These are phyloP conservation scores for Nyctibius grandis DNA, from an alignment of 2,797 vertebrate genomes.

Conservation along the genomic window DNA sequence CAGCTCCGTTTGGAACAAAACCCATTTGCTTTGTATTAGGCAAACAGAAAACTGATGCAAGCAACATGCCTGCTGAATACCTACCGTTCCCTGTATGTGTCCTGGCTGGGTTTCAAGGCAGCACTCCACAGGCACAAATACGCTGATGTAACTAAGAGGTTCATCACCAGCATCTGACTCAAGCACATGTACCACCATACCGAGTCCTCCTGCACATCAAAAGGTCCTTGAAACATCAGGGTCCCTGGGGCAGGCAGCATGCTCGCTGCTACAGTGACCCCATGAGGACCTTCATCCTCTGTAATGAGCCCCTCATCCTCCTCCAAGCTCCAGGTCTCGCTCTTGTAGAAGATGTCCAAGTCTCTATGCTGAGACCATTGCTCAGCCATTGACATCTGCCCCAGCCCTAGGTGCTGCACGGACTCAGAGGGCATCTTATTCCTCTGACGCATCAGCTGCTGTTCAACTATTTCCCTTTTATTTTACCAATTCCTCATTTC, in stretches of 20 bases:
- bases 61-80: not conserved
- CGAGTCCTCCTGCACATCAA: not conserved
- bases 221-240: not conserved
- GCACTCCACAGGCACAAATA: not conserved
- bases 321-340: not conserved
- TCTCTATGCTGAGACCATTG: not conserved
- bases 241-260: not conserved
- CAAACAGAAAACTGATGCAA: not conserved
- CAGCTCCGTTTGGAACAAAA: not conserved
- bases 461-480: not conserved
- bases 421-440: not conserved
- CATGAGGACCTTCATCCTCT: not conserved
- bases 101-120: not conserved
- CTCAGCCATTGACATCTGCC: not conserved
- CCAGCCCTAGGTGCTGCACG: not conserved
- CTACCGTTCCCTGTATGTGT: too few species aligned
- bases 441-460: not conserved
- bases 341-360: not conserved
- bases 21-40: not conserved
- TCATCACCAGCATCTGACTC: not conserved
- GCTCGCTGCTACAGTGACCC: rapidly evolving
- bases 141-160: not conserved
- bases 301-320: not conserved
- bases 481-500: not conserved
- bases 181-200: not conserved